Base-by-base conservation (phyloP, 2,113 vertebrate species). In the Macrotis lagotis region DNA sequence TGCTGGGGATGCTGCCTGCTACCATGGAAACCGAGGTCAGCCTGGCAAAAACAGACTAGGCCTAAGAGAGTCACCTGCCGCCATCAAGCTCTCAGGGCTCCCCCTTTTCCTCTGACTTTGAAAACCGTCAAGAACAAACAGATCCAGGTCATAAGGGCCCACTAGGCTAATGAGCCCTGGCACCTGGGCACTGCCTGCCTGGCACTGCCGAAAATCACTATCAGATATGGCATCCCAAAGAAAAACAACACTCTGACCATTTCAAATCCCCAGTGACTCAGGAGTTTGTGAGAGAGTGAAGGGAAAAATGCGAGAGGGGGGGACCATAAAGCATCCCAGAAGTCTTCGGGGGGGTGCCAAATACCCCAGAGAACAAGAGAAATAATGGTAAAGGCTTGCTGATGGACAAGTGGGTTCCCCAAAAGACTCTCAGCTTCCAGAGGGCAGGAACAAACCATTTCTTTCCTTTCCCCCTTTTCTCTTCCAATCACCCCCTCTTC, bases 51-150 rank as follows among this genome's bases (percentile, higher is more conserved):
- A 96, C 52, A 95, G 93, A 91, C 91, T 49, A 88, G 7, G 10
- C 93, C 93, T 97, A 97, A 96, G 95, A 94, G 93, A 96, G 93
- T 95, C 97, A 96, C 96, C 97, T 97, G 97, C 51, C 94, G 91
- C 90, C 48, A 93, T 92, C 95, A 96, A 96, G 92, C 90, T 59
- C 3, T 0, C 88, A 90, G 51, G 8, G 6, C 48, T 91, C 91
- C 94, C 94, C 96, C 91, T 92, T 66, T 91, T 48, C 90, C 91
- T 51, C 94, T 53, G 96, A 90, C 50, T 92, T 48, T 74, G 93
- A 50, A 53, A 28, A 91, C 94, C 74, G 50, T 89, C 11, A 51
- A 48, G 25, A 24, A 31, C 51, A 92, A 96, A 92, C 59, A 91
- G 89, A 88, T 11, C 16, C 12, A 11, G 0, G 2, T 37, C 91